Evolutionary conservation across 1,140 invertebrate genomes (phyloP), one percentile per base, ranked within the genome.

Genomic region (Bombus huntii): DNA sequence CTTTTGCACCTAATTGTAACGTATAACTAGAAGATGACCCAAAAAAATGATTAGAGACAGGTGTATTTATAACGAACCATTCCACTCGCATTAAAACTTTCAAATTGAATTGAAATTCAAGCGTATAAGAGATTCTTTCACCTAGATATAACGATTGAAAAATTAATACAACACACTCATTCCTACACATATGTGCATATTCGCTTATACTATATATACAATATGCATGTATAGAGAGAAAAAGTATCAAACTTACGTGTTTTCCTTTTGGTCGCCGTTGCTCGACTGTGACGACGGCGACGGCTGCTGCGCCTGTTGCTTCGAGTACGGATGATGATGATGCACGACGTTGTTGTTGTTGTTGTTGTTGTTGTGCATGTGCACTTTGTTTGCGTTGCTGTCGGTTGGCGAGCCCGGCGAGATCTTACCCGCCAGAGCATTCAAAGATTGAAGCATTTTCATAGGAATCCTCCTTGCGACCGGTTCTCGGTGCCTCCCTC

Each of bases 401-500:
- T 95, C 95, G 78, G 95, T 95, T 22, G 94, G 95, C 82, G 95
- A 95, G 86, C 97, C 97, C 92, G 97, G 97, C 94, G 97, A 97
- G 95, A 97, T 97, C 95, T 98, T 98, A 92, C 97, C 97, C 94
- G 97, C 97, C 95, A 98, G 96, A 93, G 97, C 96, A 95, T 97
- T 97, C 94, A 97, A 95, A 85, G 97, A 97, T 94, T 97, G 97
- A 93, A 98, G 95, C 97, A 97, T 98, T 94, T 95, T 95, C 94
- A 95, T 95, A 44, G 93, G 93, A 73, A 80, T 91, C 83, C 93
- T 92, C 31, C 77, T 85, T 83, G 90, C 86, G 75, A 91, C 88
- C 91, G 91, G 72, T 25, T 91, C 84, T 44, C 90, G 92, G 91
- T 92, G 91, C 86, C 91, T 87, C 90, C 91, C 86, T 81, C 83